These are phyloP conservation scores for Lepilemur ruficaudatus DNA, from an alignment of 2,797 vertebrate genomes.

Conservation along the genomic window DNA sequence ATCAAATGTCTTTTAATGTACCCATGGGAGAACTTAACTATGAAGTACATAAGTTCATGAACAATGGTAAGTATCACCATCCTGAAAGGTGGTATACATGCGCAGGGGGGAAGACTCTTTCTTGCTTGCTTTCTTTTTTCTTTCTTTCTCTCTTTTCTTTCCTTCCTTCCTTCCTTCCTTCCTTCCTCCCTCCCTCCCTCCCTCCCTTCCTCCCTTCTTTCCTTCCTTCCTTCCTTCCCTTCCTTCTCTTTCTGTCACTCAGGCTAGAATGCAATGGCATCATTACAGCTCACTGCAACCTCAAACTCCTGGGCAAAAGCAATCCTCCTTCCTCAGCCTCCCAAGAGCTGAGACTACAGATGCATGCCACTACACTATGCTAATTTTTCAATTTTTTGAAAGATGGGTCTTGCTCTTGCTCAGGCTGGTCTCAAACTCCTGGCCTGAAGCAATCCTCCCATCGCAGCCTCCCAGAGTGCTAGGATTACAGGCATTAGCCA, in stretches of 20 bases:
- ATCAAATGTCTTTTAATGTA: not conserved
- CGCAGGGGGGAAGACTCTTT: slow-evolving; percentile 14
- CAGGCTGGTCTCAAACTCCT: not conserved
- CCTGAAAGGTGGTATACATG: slow-evolving; percentile 50
- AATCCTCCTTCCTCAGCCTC: not conserved
- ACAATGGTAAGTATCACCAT: slow-evolving; percentile 50
- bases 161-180: no score
- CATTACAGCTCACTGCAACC: not conserved
- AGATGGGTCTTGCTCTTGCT: not conserved
- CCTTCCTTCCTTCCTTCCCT: no score
- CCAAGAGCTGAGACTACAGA: not conserved
- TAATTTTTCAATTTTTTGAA: not conserved
- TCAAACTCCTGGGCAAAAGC: not conserved
- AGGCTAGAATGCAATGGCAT: not conserved
- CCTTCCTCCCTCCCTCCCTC: no score
- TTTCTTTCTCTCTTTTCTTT: no score
- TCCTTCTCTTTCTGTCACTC: not conserved
- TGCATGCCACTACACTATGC: not conserved
- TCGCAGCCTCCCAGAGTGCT: not conserved
- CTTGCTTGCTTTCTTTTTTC: no score
- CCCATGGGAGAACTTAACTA: not conserved
- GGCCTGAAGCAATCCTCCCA: not conserved
- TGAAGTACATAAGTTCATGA: not conserved
- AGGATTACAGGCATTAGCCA: not conserved
- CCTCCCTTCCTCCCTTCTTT: no score